A percentile compares a stretch with the other conserved stretches of the same genome.
Conservation (phyloP, 1,140 invertebrate genomes). For the Protaetia brevitarsis region DNA sequence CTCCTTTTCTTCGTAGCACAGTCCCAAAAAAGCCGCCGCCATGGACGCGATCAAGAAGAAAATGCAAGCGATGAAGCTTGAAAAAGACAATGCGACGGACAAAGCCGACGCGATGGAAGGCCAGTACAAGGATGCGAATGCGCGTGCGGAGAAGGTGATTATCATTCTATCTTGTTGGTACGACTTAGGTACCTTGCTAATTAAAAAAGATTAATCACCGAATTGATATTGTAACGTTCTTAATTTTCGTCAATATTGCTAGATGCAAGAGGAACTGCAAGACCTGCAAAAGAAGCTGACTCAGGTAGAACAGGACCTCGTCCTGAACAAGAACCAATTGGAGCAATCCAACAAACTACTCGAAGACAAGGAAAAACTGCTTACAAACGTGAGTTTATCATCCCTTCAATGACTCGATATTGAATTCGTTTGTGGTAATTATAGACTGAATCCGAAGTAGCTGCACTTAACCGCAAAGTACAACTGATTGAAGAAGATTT, state of each 20-base stretch:
- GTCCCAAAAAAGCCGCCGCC: slow-evolving; percentile 53
- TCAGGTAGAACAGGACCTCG: slow-evolving; percentile 86
- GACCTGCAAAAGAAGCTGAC: slow-evolving; percentile 90
- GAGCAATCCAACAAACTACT: slow-evolving; percentile 87
- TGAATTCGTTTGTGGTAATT: slow-evolving; percentile 20
- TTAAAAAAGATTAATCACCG: not conserved
- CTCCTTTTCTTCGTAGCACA: slow-evolving; percentile 36
- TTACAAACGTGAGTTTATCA: slow-evolving; percentile 72
- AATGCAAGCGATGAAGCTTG: slow-evolving; percentile 99
- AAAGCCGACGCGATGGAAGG: slow-evolving; percentile 94
- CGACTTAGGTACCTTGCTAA: not conserved
- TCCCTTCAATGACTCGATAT: not conserved
- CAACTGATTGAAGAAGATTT: slow-evolving; percentile 98
- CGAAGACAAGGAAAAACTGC: slow-evolving; percentile 86
- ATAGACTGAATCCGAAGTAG: slow-evolving; percentile 78
- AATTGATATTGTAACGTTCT: not conserved
- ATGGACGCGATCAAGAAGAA: slow-evolving; percentile 99
- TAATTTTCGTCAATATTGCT: not conserved
- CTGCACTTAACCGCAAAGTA: slow-evolving; percentile 93
- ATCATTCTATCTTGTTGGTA: not conserved
- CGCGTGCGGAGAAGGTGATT: slow-evolving; percentile 82
- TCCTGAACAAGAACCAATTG: slow-evolving; percentile 81
- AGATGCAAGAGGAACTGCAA: slow-evolving; percentile 60
- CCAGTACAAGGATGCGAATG: slow-evolving; percentile 91
- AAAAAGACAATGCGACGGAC: slow-evolving; percentile 97